Base-by-base conservation (phyloP, 2,797 vertebrate genomes). In the Bucorvus abyssinicus region DNA sequence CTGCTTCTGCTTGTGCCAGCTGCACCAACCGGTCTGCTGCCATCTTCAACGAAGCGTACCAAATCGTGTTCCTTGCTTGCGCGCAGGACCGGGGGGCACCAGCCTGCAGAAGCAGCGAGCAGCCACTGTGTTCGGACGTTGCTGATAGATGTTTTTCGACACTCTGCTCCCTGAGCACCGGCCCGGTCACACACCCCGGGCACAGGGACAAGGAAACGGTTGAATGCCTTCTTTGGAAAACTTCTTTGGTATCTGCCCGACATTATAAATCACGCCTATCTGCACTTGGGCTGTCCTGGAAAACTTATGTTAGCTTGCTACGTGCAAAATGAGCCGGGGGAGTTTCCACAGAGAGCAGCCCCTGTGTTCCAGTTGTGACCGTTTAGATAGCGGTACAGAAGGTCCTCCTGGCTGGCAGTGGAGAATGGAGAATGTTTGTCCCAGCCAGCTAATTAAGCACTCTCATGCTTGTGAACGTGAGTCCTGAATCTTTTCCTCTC, bases 151-250 rank as follows among this genome's bases (percentile, higher is more conserved):
- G 22, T 3, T 6, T 83, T 87, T 40, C 38, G 38, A 40, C 38
- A 1, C 42, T 63, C 23, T 89, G 77, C 22, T 74, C 12, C 49
- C n/a, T 22, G 14, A 57, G 10, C 44, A 63, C 38, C 57, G 68
- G 32, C 22, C 19, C 32, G 23, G n/a, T 30, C 30, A 17, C 10
- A 34, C 11, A 20, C 2, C 11, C 5, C 7, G 14, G 24, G 47
- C 32, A 29, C 0, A 4, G 18, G 59, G 12, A 40, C 0, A 6
- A 32, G 16, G 49, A 56, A 75, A 52, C 1, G 9, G 26, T 11
- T 24, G 44, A 85, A 63, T 4, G 23, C 11, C 7, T 77, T 22
- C 17, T 90, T 57, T 56, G 19, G 40, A 40, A 80, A 74, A 22
- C 7, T 88, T 70, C 56, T 74, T 34, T 42, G 38, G 8, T 59